Percentiles rank a stretch among this genome's conserved stretches.
These are phyloP conservation scores for Ochropacha duplaris DNA, from an alignment of 2,888 invertebrate genomes.

Conservation along the genomic window DNA sequence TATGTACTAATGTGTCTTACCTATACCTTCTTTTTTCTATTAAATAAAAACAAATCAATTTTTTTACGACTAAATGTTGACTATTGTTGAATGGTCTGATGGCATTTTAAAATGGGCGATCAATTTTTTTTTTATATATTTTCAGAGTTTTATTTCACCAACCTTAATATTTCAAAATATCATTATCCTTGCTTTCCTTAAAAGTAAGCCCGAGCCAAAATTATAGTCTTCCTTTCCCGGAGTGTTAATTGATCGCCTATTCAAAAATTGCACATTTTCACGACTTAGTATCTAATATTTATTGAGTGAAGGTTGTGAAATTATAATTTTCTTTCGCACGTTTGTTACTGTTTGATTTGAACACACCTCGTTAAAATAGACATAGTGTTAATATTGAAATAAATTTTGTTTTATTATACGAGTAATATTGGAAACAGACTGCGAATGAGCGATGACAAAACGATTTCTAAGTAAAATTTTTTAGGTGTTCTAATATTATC, in stretches of 20 bases:
- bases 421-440: too few relatives aligned
- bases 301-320: background rate
- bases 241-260: background rate
- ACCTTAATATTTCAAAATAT: too few relatives aligned
- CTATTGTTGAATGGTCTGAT: background rate
- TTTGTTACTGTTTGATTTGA: conserved; percentile 22
- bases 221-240: background rate
- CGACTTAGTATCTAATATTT: background rate
- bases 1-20: too few relatives aligned
- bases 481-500: too few relatives aligned
- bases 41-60: background rate
- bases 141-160: too few relatives aligned
- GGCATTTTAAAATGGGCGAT: background rate
- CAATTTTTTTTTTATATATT: too few relatives aligned
- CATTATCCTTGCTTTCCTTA: too few relatives aligned
- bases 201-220: background rate
- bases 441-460: too few relatives aligned
- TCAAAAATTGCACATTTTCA: background rate
- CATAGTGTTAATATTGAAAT: background rate
- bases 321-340: conserved; percentile 27
- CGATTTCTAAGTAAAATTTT: too few relatives aligned
- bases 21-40: background rate
- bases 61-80: background rate
- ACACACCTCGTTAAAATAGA: background rate
- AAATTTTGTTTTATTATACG: background rate